These are phyloP conservation scores for Pasiphila rectangulata DNA, from an alignment of 2,888 invertebrate species.

Conservation along the genomic window DNA sequence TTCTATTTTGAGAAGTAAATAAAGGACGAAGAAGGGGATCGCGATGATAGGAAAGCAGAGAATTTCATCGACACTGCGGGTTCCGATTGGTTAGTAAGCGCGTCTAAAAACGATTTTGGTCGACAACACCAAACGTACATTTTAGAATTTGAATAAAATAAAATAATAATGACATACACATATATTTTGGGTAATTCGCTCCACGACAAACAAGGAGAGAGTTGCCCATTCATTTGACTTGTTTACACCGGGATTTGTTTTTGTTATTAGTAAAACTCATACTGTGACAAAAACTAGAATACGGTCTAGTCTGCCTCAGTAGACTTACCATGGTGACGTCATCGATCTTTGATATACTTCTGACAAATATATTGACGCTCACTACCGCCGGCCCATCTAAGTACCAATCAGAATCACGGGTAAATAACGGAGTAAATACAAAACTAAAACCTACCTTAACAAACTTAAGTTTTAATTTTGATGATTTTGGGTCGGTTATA, in stretches of 20 bases:
- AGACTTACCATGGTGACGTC: slow-evolving; percentile 99
- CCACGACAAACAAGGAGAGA: slow-evolving; percentile 60
- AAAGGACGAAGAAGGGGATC: slow-evolving; percentile 9
- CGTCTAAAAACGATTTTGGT: slow-evolving; percentile 79
- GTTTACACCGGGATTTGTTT: slow-evolving; percentile 50
- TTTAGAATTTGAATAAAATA: slow-evolving; percentile 51
- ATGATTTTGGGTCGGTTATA: slow-evolving; percentile 25
- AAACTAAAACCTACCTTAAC: slow-evolving; percentile 58
- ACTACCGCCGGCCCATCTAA: slow-evolving; percentile 96
- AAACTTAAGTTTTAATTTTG: slow-evolving; percentile 38
- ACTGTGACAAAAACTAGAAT: slow-evolving; percentile 61
- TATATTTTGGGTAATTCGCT: slow-evolving; percentile 65
- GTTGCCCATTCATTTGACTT: slow-evolving; percentile 80
- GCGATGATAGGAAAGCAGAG: slow-evolving; percentile 35
- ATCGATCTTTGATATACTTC: slow-evolving; percentile 99
- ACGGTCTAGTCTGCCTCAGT: slow-evolving; percentile 64
- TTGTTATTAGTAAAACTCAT: slow-evolving; percentile 48
- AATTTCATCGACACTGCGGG: slow-evolving; percentile 36
- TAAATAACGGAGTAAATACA: slow-evolving; percentile 54
- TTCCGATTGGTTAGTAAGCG: slow-evolving; percentile 37
- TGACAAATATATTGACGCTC: slow-evolving; percentile 98
- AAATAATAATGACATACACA: slow-evolving; percentile 54
- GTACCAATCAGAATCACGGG: slow-evolving; percentile 78
- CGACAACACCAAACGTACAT: slow-evolving; percentile 72
- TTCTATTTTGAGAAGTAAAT: slow-evolving; percentile 25